Evolutionary conservation across 1,140 invertebrate species (phyloP), one percentile per base, ranked within the genome.

Genomic region (Aradophagus sp.): DNA sequence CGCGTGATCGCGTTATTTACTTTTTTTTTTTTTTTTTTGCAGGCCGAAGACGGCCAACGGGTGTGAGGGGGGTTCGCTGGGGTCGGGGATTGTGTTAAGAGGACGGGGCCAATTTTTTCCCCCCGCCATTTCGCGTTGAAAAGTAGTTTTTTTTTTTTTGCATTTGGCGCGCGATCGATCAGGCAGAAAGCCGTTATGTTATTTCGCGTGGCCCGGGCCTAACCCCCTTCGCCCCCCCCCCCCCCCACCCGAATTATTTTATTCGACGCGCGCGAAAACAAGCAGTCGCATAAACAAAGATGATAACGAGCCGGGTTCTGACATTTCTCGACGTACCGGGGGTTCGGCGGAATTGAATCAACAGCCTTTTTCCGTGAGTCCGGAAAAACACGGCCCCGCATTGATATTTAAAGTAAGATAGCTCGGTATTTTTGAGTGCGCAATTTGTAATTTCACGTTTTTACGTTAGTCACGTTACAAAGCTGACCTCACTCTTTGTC

Each of bases 141-240:
- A 67, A 56, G 61, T 58, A 70, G 66, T 74, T 69, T 74, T 69
- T 74, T 74, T 74, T 69, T 61, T 69, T 74, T 62, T 47, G 53
- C 48, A 55, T 68, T 63, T 52, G 47, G 29, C 34, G 38, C 44
- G 32, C 62, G 72, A 69, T 74, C 72, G 66, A 74, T 74, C 72
- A 53, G 56, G 66, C 55, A 48, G 42, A 55, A 36, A 67, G 67
- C 50, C 47, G 66, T 63, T 74, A 67, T 44, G 61, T 63, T 65
- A 58, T 66, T 61, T 56, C 29, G 56, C 47, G 38, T 38, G 20
- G n/a, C n/a, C n/a, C n/a, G n/a, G n/a, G n/a, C n/a, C n/a, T n/a
- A n/a, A n/a, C 31, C 23, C 26, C 26, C 17, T 5, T 23, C 14
- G 47, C 15, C 26, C 48, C 19, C 15, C 17, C 50, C 17, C 34